A percentile compares a stretch with the other conserved stretches of the same genome.
Evolutionary conservation across 2,888 invertebrate species (phyloP).

Genomic region (Epinotia demarniana): DNA sequence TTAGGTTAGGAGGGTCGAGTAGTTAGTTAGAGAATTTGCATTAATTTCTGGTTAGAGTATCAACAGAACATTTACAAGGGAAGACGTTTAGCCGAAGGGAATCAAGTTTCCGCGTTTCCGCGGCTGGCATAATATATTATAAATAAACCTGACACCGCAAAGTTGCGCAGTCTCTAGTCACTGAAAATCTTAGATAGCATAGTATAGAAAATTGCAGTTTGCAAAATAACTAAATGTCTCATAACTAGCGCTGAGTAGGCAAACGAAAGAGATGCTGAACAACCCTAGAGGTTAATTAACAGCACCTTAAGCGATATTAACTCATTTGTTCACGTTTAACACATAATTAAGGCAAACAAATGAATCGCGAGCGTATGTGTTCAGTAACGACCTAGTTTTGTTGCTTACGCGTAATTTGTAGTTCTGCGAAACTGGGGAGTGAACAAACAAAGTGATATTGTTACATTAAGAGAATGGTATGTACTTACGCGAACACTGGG

Average conservation of each 20-base stretch:
- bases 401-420: slow-evolving; percentile 24
- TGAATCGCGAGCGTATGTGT: slow-evolving; percentile 1
- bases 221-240: not conserved
- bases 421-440: not conserved
- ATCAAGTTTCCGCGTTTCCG: too few species aligned
- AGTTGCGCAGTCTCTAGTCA: too few species aligned
- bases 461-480: not conserved
- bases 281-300: slow-evolving; percentile 13
- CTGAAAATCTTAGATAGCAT: not conserved
- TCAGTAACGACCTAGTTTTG: slow-evolving; percentile 25
- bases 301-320: not conserved
- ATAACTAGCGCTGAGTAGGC: not conserved
- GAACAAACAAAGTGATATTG: slow-evolving; percentile 12
- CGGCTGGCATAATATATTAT: too few species aligned
- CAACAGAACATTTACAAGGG: too few species aligned
- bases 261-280: not conserved
- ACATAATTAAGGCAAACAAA: slow-evolving; percentile 33
- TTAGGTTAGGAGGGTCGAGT: too few species aligned
- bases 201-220: not conserved
- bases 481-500: not conserved
- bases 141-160: too few species aligned
- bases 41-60: too few species aligned
- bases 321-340: slow-evolving; percentile 26
- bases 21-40: too few species aligned
- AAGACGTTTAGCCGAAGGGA: too few species aligned